Base-by-base conservation (phyloP, 1,140 invertebrate species). In the Augochlora pura region DNA sequence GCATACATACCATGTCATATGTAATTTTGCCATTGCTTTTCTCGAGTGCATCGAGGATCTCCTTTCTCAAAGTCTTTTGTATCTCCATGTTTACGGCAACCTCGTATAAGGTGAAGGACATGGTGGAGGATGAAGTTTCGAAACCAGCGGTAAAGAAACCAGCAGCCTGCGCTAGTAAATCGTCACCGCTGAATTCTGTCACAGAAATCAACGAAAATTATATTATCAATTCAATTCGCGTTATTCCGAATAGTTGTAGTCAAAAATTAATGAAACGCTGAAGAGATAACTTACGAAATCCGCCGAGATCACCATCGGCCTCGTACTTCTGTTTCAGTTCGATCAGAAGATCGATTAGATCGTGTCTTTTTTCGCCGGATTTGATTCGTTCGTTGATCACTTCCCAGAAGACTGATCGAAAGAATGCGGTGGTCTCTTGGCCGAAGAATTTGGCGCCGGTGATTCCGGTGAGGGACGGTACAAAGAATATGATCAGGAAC, bases 131-230 rank as follows among this genome's bases (percentile, higher is more conserved):
- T 0, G 94, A 93, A 0, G 95, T 95, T 86, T 96, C 95, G 82
- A 94, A 96, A 2, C 95, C 96, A 71, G 94, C 96, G 3, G 94
- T 90, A 80, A 96, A 95, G 83, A 97, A 96, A 12, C 95, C 57
- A 1, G 95, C 90, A 1, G 94, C 94, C 82, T 96, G 95, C 0
- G 95, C 94, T 1, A 95, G 91, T 10, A 97, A 93, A 83, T 96
- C 94, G n/a, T 95, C 93, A 57, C 95, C 95, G 1, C 92, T 93
- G 84, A 95, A 94, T 81, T 91, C 93, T 89, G 87, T 25, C 78
- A 81, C 6, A 21, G 0, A 16, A 38, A 63, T 63, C 49, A 21
- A 52, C 6, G 5, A 6, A 18, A 52, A 52, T 52, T 49, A 0
- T 18, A 49, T 14, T n/a, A n/a, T n/a, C n/a, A n/a, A n/a, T n/a